A percentile compares a stretch with the other conserved stretches of the same genome.
These are phyloP conservation scores for Sigmodon hispidus DNA, from an alignment of 2,113 vertebrate genomes.

Conservation along the genomic window DNA sequence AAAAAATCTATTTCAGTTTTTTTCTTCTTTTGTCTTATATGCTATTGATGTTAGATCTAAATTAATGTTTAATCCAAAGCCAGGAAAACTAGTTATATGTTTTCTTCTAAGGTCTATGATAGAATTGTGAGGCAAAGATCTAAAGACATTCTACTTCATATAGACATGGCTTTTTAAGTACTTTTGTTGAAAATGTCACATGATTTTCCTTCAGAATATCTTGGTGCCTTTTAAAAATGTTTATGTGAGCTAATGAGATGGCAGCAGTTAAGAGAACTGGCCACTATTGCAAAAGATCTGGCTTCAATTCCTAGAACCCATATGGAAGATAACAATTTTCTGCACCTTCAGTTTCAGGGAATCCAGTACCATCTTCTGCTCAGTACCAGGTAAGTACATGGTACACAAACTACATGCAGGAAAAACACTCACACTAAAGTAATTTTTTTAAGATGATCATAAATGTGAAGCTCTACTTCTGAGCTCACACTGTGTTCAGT, in stretches of 20 bases:
- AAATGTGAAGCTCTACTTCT: background rate
- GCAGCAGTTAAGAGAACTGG: background rate
- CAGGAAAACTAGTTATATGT: background rate
- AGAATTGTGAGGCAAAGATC: background rate
- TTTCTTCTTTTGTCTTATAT: background rate
- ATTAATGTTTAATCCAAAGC: background rate
- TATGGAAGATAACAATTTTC: background rate
- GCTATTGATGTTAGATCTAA: background rate
- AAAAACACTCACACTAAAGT: background rate
- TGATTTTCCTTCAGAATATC: background rate
- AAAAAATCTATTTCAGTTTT: background rate
- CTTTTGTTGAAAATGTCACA: background rate
- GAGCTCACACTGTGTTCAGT: background rate
- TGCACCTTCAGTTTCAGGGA: background rate
- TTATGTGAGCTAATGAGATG: background rate
- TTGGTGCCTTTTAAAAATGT: background rate
- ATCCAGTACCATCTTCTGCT: background rate
- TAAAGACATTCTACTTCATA: background rate
- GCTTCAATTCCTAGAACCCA: background rate
- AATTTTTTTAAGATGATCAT: background rate
- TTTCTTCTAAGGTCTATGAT: background rate
- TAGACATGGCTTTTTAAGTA: background rate
- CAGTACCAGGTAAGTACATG: too few relatives aligned
- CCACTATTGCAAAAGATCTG: background rate
- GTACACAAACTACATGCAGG: background rate